Percentiles rank a stretch among this genome's conserved stretches.
Conservation (phyloP, 2,888 invertebrate genomes). For the Argyresthia goedartella region DNA sequence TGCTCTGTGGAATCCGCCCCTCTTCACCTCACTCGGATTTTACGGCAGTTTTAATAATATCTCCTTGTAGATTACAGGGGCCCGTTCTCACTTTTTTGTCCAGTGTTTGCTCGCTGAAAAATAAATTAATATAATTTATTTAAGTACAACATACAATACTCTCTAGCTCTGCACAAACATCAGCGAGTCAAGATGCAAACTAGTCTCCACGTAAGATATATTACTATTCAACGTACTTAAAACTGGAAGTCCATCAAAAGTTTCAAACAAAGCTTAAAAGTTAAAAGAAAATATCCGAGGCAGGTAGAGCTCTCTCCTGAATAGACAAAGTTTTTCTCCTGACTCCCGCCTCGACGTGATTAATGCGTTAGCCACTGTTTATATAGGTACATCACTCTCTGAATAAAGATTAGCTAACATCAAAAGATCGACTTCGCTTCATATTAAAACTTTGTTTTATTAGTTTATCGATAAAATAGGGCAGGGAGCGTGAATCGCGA, state of each 20-base stretch:
- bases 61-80: too few relatives aligned
- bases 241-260: constrained; percentile 20
- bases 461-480: not conserved
- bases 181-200: too few relatives aligned
- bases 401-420: constrained; percentile 3
- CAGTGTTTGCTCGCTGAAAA: too few relatives aligned
- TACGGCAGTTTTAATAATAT: too few relatives aligned
- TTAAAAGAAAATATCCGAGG: constrained; percentile 68
- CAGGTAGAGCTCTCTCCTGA: constrained; percentile 55
- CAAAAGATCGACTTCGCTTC: not conserved
- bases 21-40: not conserved
- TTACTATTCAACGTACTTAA: constrained; percentile 46
- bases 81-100: too few relatives aligned
- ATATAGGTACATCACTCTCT: constrained; percentile 35
- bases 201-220: constrained; percentile 37
- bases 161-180: too few relatives aligned
- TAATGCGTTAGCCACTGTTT: constrained; percentile 56
- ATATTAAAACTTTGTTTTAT: constrained; percentile 3
- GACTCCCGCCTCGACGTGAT: constrained; percentile 29
- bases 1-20: constrained; percentile 2
- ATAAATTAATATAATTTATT: too few relatives aligned
- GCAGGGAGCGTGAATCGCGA: not conserved
- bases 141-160: too few relatives aligned
- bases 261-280: constrained; percentile 39
- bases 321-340: constrained; percentile 55